A percentile compares a stretch with the other conserved stretches of the same genome.
Evolutionary conservation across 2,113 vertebrate species (phyloP).

Genomic region (Vulpes ferrilata): DNA sequence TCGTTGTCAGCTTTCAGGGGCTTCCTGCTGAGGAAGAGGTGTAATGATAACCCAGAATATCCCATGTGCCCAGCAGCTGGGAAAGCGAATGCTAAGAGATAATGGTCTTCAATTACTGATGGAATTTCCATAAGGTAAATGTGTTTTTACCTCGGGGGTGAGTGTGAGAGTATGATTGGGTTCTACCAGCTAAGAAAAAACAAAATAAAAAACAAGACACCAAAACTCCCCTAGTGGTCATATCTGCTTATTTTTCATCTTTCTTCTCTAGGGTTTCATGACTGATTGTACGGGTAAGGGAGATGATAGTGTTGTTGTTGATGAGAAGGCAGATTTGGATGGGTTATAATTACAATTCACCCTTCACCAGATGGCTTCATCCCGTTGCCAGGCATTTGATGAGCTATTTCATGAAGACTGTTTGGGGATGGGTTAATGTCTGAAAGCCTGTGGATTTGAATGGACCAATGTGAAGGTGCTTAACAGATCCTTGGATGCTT

Average conservation of each 20-base stretch:
- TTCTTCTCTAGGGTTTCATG: not conserved
- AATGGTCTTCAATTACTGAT: not conserved
- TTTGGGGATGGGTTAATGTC: slow-evolving; percentile 17
- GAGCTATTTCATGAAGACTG: slow-evolving; percentile 53
- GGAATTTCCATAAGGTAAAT: not conserved
- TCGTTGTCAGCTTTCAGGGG: not conserved
- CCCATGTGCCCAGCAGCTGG: not conserved
- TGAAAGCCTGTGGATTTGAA: slow-evolving; percentile 52
- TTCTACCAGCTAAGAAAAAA: not conserved
- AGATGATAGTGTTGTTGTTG: not conserved
- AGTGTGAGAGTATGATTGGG: not conserved
- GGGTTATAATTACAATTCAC: slow-evolving; percentile 47
- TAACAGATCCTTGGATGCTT: slow-evolving; percentile 31
- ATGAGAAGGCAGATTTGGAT: slow-evolving; percentile 51
- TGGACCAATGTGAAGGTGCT: slow-evolving; percentile 27
- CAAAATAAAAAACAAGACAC: not conserved
- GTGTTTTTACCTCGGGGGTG: not conserved
- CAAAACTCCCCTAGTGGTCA: not conserved
- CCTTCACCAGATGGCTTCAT: slow-evolving; percentile 67
- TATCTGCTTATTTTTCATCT: slow-evolving; percentile 29
- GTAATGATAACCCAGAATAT: not conserved
- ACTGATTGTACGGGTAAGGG: not conserved
- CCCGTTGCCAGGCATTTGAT: slow-evolving; percentile 71
- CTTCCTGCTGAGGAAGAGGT: not conserved
- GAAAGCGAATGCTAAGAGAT: not conserved